phyloP scores from a whole-genome alignment of 2,797 vertebrate genomes.

The Danio choprae region DNA sequence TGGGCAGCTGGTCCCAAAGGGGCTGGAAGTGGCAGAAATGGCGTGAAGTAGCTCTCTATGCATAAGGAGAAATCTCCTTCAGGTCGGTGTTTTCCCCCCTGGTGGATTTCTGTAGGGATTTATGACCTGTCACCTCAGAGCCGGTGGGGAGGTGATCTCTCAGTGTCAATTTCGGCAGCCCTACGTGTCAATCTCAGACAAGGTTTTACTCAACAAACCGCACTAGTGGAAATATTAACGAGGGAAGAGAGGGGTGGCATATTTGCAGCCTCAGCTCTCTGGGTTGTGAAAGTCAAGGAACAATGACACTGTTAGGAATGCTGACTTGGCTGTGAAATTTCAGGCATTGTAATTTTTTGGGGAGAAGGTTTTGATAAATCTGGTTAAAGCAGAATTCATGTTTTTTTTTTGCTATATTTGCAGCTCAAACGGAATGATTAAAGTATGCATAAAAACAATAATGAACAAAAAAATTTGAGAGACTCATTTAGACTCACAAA shows the following conservation, averaged over 20 bases:
- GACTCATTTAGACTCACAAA: slow-evolving; percentile 15
- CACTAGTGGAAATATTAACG: slow-evolving; percentile 69
- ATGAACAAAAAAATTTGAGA: slow-evolving; percentile 59
- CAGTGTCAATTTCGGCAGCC: slow-evolving; percentile 64
- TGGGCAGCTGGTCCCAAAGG: slow-evolving; percentile 72
- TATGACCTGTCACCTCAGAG: slow-evolving; percentile 80
- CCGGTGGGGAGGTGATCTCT: slow-evolving; percentile 61
- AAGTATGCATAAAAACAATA: slow-evolving; percentile 64
- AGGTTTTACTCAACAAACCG: slow-evolving; percentile 67
- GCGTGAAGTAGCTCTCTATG: slow-evolving; percentile 71
- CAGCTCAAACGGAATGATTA: slow-evolving; percentile 70
- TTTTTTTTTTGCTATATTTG: slow-evolving; percentile 61
- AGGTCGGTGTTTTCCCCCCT: slow-evolving; percentile 70
- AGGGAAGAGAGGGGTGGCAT: slow-evolving; percentile 48
- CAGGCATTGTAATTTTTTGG: slow-evolving; percentile 57
- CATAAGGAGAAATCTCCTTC: slow-evolving; percentile 81
- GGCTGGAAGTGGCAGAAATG: slow-evolving; percentile 76
- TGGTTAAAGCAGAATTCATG: slow-evolving; percentile 65
- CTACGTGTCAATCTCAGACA: slow-evolving; percentile 71
- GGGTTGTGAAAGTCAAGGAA: slow-evolving; percentile 52
- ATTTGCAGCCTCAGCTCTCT: slow-evolving; percentile 61
- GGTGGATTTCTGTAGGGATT: slow-evolving; percentile 77
- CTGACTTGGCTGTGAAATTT: slow-evolving; percentile 45
- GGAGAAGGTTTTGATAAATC: slow-evolving; percentile 68
- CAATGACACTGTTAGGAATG: slow-evolving; percentile 52